These are phyloP conservation scores for Prionchulus punctatus DNA, from an alignment of 2,888 invertebrate species.

Conservation along the genomic window DNA sequence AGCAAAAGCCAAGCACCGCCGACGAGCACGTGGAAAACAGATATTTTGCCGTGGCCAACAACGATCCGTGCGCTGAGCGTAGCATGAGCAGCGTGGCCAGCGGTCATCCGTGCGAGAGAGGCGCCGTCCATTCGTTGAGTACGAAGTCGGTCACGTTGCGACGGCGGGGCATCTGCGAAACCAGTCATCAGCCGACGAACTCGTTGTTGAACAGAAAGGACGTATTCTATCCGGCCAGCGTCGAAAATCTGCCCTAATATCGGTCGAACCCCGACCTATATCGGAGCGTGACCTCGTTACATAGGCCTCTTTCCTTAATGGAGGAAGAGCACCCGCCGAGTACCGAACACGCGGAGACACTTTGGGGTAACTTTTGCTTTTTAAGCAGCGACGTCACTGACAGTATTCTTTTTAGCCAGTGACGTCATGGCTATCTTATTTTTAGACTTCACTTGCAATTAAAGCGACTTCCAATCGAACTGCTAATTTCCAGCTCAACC, in stretches of 20 bases:
- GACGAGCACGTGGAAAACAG: no score
- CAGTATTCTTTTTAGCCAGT: no score
- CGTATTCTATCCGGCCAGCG: conserved; percentile 68
- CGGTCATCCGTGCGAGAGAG: not conserved
- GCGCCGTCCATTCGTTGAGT: not conserved
- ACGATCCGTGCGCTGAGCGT: not conserved
- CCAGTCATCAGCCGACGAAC: conserved; percentile 24
- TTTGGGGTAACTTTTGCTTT: no score
- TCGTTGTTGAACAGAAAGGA: conserved; percentile 67
- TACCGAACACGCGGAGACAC: no score
- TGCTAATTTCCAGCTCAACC: no score
- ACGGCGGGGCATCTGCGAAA: conserved; percentile 10
- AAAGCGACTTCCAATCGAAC: no score
- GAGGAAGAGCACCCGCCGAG: no score
- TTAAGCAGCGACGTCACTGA: no score
- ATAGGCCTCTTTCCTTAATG: not conserved
- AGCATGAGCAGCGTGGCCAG: not conserved
- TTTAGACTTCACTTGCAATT: no score
- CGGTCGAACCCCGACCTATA: conserved; percentile 9
- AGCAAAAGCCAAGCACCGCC: no score
- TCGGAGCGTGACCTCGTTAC: conserved; percentile 6
- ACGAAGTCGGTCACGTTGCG: not conserved
- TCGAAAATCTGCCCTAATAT: conserved; percentile 37
- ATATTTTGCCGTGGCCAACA: no score
- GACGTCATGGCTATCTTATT: not conserved